Percentiles rank a stretch among this genome's conserved stretches.
These are phyloP conservation scores for Ophraella communa DNA, from an alignment of 2,888 invertebrate genomes.

Conservation along the genomic window DNA sequence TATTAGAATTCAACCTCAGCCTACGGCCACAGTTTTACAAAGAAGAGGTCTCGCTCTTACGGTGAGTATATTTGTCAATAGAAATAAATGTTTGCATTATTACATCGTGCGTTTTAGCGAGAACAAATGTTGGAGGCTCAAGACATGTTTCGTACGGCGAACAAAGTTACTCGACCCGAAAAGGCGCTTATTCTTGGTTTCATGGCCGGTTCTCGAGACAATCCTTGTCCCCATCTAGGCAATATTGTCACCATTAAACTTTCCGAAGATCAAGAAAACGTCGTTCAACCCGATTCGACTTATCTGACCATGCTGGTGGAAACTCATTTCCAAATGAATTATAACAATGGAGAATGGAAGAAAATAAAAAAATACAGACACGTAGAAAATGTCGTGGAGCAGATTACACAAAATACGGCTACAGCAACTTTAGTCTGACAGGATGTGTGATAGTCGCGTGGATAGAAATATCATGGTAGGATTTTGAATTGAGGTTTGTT, in stretches of 20 bases:
- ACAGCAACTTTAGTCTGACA: conserved; percentile 49
- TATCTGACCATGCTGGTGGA: conserved; percentile 82
- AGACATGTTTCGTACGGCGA: conserved; percentile 96
- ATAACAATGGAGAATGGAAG: conserved; percentile 97
- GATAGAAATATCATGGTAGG: neutral
- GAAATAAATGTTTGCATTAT: conserved; percentile 10
- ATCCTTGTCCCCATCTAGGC: conserved; percentile 96
- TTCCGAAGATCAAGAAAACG: conserved; percentile 89
- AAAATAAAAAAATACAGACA: conserved; percentile 88
- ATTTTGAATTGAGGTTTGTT: neutral
- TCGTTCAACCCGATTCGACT: conserved; percentile 84
- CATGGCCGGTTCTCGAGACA: conserved; percentile 98
- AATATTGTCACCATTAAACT: conserved; percentile 96
- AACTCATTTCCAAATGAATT: conserved; percentile 98
- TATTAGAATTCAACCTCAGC: conserved; percentile 64
- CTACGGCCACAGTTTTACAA: conserved; percentile 63
- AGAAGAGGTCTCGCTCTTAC: conserved; percentile 75
- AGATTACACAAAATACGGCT: conserved; percentile 53
- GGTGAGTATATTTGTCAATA: conserved; percentile 56
- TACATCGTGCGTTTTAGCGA: conserved; percentile 66
- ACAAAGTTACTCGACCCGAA: conserved; percentile 94
- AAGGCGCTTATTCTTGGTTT: conserved; percentile 97
- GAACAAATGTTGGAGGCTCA: conserved; percentile 97
- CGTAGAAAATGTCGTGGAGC: conserved; percentile 64
- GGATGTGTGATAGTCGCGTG: conserved; percentile 28